phyloP scores from a whole-genome alignment of 2,797 vertebrate genomes.

The Lophius americanus region DNA sequence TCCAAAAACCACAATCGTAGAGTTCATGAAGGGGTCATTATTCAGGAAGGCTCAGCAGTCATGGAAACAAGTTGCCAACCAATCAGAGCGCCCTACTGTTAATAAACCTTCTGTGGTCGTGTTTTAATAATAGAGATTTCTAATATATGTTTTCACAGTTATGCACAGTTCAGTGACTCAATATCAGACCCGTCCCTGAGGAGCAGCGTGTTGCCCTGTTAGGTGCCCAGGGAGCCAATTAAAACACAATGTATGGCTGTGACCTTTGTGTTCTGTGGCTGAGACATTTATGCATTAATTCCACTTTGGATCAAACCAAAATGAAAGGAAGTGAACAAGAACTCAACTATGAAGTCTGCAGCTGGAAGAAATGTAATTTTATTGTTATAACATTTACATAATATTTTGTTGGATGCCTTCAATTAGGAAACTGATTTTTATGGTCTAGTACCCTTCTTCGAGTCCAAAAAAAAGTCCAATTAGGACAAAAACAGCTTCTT shows the following conservation, averaged over 20 bases:
- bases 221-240: too few relatives aligned
- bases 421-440: slow-evolving; percentile 3
- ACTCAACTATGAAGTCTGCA: background rate
- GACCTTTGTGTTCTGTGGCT: slow-evolving; percentile 24
- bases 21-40: background rate
- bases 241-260: slow-evolving; percentile 11
- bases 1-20: background rate
- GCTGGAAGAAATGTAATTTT: slow-evolving; percentile 12
- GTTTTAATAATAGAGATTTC: background rate
- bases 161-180: too few relatives aligned
- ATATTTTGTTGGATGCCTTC: background rate
- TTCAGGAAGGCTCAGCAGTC: slow-evolving; percentile 9
- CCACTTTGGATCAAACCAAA: slow-evolving; percentile 5
- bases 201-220: too few relatives aligned
- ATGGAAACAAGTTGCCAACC: slow-evolving; percentile 37
- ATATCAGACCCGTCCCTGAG: too few relatives aligned
- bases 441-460: slow-evolving; percentile 22
- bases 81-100: slow-evolving; percentile 12
- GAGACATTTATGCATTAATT: slow-evolving; percentile 14
- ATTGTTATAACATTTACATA: slow-evolving; percentile 28
- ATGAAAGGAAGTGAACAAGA: slow-evolving; percentile 16
- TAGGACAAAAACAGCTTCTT: too few relatives aligned
- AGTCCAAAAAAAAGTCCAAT: background rate
- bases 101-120: slow-evolving; percentile 16
- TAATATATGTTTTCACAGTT: too few relatives aligned